Percentiles rank a stretch among this genome's conserved stretches.
Evolutionary conservation across 2,113 vertebrate species (phyloP).

Genomic region (Carettochelys insculpta): DNA sequence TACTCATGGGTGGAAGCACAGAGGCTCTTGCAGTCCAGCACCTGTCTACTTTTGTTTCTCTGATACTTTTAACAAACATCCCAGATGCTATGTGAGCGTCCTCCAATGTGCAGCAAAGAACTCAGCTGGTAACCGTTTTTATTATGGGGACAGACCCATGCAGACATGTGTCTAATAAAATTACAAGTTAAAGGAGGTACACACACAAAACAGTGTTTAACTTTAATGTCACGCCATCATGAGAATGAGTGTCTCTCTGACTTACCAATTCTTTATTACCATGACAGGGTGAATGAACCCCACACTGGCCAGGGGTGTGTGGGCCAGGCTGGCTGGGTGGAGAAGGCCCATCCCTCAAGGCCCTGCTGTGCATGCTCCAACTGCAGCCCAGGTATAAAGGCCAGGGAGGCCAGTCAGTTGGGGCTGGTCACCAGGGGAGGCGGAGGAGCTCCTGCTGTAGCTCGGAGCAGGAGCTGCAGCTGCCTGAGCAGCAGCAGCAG

Average conservation of each 20-base stretch:
- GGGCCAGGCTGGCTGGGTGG: no score
- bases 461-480: no score
- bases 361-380: no score
- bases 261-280: slow-evolving; percentile 29
- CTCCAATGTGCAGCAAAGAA: neutral
- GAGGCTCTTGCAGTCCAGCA: neutral
- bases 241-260: slow-evolving; percentile 1
- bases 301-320: no score
- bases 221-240: rapidly evolving
- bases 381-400: no score
- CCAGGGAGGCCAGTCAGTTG: no score
- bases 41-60: neutral
- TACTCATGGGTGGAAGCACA: neutral
- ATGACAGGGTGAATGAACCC: no score
- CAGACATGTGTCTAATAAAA: neutral
- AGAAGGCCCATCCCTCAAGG: no score
- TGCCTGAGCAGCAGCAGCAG: no score
- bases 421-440: no score
- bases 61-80: neutral
- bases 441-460: no score
- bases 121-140: neutral
- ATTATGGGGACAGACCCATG: neutral
- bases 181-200: neutral
- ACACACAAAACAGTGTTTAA: neutral
- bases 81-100: neutral